These are phyloP conservation scores for Sibirionetta formosa DNA, from an alignment of 2,797 vertebrate genomes.

Conservation along the genomic window DNA sequence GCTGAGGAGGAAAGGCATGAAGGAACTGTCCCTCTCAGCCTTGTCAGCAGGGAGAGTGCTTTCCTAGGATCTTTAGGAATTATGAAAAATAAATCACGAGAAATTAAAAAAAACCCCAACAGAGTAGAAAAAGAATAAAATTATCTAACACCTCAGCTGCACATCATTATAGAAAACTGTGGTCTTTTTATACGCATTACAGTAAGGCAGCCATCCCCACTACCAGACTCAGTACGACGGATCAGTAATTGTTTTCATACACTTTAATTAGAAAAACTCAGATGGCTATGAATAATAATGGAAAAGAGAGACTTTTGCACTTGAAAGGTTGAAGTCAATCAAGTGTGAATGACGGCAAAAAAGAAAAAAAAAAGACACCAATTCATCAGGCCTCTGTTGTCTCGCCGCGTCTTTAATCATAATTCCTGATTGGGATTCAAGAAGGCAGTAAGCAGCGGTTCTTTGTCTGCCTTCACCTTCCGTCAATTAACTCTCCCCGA, in stretches of 20 bases:
- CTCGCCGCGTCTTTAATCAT: conserved; percentile 91
- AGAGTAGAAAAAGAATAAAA: conserved; percentile 85
- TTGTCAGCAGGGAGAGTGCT: conserved; percentile 73
- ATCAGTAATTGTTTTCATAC: conserved; percentile 90
- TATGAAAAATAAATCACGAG: conserved; percentile 82
- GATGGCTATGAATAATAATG: conserved; percentile 92
- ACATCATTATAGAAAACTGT: conserved; percentile 82
- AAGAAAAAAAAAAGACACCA: conserved; percentile 85
- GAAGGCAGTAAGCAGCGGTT: conserved; percentile 87
- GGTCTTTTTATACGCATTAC: conserved; percentile 81
- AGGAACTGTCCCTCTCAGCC: conserved; percentile 47
- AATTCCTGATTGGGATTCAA: conserved; percentile 92
- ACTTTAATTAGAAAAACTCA: conserved; percentile 92
- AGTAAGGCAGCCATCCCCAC: conserved; percentile 82
- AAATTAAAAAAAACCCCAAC: conserved; percentile 81
- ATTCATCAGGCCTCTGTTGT: conserved; percentile 92
- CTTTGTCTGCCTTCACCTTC: conserved; percentile 90
- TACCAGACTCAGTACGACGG: conserved; percentile 83
- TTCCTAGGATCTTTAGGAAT: conserved; percentile 80
- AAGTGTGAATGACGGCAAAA: conserved; percentile 92
- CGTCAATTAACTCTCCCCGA: conserved; percentile 91
- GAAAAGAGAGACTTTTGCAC: conserved; percentile 89
- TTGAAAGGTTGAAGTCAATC: conserved; percentile 93
- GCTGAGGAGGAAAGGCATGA: background rate
- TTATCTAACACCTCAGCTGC: conserved; percentile 84